Percentiles rank a stretch among this genome's conserved stretches.
phyloP scores from a whole-genome alignment of 2,888 invertebrate species.

The Erannis defoliaria region DNA sequence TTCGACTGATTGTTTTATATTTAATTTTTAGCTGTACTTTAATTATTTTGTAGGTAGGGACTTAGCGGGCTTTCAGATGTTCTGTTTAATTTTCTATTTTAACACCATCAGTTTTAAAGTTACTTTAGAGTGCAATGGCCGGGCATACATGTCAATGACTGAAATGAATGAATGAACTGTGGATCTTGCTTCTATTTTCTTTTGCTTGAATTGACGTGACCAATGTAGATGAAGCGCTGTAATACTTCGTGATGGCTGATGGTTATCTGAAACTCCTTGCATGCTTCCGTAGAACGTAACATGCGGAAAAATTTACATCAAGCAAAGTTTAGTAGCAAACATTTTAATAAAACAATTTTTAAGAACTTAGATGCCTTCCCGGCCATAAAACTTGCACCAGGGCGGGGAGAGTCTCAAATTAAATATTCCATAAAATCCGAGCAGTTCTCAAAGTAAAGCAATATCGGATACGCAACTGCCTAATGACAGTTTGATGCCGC shows the following conservation, averaged over 20 bases:
- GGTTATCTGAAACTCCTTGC: not conserved
- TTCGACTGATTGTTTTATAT: not conserved
- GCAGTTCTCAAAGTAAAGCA: constrained; percentile 81
- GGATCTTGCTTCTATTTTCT: not conserved
- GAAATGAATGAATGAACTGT: not conserved
- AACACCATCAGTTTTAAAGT: too few species aligned
- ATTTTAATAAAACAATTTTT: constrained; percentile 33
- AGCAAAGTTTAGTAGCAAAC: not conserved
- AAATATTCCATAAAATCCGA: constrained; percentile 79
- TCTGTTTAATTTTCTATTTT: too few species aligned
- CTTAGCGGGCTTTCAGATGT: too few species aligned
- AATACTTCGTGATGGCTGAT: too few species aligned
- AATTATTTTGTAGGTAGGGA: not conserved
- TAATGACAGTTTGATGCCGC: constrained; percentile 84
- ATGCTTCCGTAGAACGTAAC: too few species aligned
- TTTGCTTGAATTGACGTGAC: not conserved
- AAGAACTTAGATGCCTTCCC: constrained; percentile 26
- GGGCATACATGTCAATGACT: too few species aligned
- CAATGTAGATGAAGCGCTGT: too few species aligned
- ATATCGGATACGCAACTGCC: constrained; percentile 84
- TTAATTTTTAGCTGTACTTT: constrained; percentile 1
- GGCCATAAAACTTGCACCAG: constrained; percentile 55
- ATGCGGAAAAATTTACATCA: not conserved
- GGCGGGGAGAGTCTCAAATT: constrained; percentile 66
- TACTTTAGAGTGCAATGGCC: too few species aligned